A percentile compares a stretch with the other conserved stretches of the same genome.
phyloP scores from a whole-genome alignment of 2,888 invertebrate species.

The Drosophila diplacantha region DNA sequence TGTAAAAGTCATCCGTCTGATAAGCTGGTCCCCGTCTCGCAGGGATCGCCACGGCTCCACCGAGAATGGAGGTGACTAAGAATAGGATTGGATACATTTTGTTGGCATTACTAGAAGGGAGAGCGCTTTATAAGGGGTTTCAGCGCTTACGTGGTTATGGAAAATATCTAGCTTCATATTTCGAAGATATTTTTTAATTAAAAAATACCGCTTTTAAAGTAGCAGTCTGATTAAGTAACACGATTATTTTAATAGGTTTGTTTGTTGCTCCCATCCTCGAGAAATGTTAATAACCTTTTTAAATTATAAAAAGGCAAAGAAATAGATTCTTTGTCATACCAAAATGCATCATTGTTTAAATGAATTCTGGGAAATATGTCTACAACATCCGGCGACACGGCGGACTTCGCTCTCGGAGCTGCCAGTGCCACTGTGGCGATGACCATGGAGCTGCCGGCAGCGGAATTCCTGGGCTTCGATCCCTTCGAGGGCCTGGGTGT shows the following conservation, averaged over 20 bases:
- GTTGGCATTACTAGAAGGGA: neutral
- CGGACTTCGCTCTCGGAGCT: conserved; percentile 81
- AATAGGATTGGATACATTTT: conserved; percentile 2
- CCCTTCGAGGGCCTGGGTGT: conserved; percentile 74
- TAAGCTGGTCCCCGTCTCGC: neutral
- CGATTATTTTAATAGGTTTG: neutral
- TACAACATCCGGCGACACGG: conserved; percentile 80
- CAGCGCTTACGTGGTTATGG: neutral
- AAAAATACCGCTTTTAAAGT: neutral
- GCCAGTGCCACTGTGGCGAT: conserved; percentile 57
- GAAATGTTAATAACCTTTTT: neutral
- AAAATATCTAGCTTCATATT: neutral
- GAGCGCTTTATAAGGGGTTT: neutral
- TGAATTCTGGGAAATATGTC: neutral
- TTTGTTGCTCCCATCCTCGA: too few relatives aligned
- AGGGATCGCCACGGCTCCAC: neutral
- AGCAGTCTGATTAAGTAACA: neutral
- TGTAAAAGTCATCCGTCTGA: conserved; percentile 24
- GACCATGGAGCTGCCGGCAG: conserved; percentile 82
- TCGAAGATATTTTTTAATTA: neutral
- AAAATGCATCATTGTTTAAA: neutral
- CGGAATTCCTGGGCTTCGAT: conserved; percentile 79
- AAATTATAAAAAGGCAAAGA: too few relatives aligned
- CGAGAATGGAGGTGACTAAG: neutral
- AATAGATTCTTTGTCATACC: neutral